Evolutionary conservation across 1,140 invertebrate species (phyloP).

Genomic region (Brachionus plicatilis): DNA sequence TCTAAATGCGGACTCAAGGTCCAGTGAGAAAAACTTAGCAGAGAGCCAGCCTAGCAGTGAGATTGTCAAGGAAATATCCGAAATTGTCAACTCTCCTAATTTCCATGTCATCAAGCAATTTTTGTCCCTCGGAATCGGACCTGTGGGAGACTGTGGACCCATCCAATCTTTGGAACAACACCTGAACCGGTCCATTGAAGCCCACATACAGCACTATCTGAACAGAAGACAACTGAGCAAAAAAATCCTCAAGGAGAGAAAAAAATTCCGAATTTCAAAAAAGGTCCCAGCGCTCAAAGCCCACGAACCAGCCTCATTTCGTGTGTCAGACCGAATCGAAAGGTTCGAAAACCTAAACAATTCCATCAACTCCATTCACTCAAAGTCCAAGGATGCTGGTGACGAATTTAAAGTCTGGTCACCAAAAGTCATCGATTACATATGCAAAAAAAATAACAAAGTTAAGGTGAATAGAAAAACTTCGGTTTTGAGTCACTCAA

Average conservation of each 20-base stretch:
- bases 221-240: neutral
- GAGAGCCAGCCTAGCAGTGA: neutral
- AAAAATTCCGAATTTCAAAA: neutral
- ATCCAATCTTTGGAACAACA: neutral
- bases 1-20: neutral
- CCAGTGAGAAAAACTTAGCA: neutral
- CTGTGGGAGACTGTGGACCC: neutral
- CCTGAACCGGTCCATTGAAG: neutral
- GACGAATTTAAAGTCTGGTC: conserved; percentile 24
- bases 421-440: conserved; percentile 18
- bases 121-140: neutral
- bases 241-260: neutral
- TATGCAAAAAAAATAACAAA: conserved; percentile 7
- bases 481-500: neutral
- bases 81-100: neutral
- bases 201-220: neutral
- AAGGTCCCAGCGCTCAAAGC: neutral
- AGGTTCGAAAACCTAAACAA: neutral
- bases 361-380: neutral
- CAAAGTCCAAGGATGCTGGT: neutral
- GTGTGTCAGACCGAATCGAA: neutral
- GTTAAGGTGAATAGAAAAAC: neutral
- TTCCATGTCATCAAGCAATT: conserved; percentile 1
- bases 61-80: neutral
- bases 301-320: neutral